Evolutionary conservation across 1,140 invertebrate genomes (phyloP), one percentile per base, ranked within the genome.

Genomic region (Sycophila sp.): DNA sequence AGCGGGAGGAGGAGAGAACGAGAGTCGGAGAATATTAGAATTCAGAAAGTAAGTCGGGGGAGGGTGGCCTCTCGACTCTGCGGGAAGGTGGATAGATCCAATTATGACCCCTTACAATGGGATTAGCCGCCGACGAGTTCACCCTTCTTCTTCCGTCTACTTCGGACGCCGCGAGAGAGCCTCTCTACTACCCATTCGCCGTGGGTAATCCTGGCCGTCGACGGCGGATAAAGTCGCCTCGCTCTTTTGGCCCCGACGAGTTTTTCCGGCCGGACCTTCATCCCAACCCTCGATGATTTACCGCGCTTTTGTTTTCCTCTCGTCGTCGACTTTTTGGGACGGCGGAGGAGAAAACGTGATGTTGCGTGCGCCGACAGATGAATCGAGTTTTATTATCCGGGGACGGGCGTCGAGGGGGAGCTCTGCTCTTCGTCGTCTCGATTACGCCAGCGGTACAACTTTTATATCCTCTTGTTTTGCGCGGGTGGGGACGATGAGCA

Each of bases 81-180:
- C 32, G 19, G 36, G 32, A 58, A 59, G 69, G 60, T 71, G 38
- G 60, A 71, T 71, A 59, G 62, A 71, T 71, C 69, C 69, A 71
- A 71, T 71, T 71, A 71, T 65, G 69, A 71, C 47, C n/a, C 69
- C 62, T 58, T 40, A 71, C 69, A 71, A 71, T 71, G 42, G 69
- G 69, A 71, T 71, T 71, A 71, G 53, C 53, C 26, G 15, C 32
- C 64, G 22, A 56, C 26, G 65, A 67, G 65, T 17, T 17, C 13
- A 58, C 28, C 28, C 47, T 38, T 36, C 45, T 19, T 56, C 24
- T n/a, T n/a, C n/a, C n/a, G n/a, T 17, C 40, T 17, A 17, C 40
- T 2, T 2, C 19, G 5, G 10, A 1, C 42, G 42, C 42, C 19
- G 42, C 17, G 13, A 45, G 2, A 3, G 42, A 22, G 42, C 24